Percentiles rank a stretch among this genome's conserved stretches.
Evolutionary conservation across 2,797 vertebrate genomes (phyloP).

Genomic region (Phylloscopus collybita): DNA sequence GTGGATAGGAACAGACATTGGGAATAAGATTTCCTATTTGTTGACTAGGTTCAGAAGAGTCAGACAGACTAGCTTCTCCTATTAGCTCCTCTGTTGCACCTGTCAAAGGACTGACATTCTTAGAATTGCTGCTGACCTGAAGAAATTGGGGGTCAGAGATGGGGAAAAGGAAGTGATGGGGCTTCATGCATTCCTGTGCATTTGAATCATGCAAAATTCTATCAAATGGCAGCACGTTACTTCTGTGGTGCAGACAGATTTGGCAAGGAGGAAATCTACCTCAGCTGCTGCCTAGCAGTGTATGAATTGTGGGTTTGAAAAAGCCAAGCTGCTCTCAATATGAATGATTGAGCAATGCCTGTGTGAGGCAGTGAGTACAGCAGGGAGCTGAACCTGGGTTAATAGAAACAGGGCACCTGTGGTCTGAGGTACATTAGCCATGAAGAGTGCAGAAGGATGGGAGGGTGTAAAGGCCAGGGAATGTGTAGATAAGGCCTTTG

Average conservation of each 20-base stretch:
- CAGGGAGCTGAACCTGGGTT: not conserved
- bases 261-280: not conserved
- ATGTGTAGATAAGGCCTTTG: not conserved
- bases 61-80: not conserved
- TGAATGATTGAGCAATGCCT: not conserved
- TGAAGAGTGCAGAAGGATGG: not conserved
- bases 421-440: not conserved
- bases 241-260: not conserved
- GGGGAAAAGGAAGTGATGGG: not conserved
- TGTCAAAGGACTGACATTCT: not conserved
- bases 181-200: not conserved
- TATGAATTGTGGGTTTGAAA: fast-evolving
- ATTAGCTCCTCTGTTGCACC: not conserved
- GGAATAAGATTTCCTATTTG: not conserved
- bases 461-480: not conserved
- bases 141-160: not conserved
- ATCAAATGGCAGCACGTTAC: not conserved
- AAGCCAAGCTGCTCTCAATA: not conserved
- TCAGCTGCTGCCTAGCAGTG: not conserved
- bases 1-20: not conserved
- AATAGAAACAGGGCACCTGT: not conserved
- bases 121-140: not conserved
- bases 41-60: not conserved
- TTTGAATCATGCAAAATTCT: not conserved
- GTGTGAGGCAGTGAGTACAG: not conserved